Evolutionary conservation across 2,888 invertebrate genomes (phyloP), one percentile per base, ranked within the genome.

Genomic region (Leptinotarsa juncta): DNA sequence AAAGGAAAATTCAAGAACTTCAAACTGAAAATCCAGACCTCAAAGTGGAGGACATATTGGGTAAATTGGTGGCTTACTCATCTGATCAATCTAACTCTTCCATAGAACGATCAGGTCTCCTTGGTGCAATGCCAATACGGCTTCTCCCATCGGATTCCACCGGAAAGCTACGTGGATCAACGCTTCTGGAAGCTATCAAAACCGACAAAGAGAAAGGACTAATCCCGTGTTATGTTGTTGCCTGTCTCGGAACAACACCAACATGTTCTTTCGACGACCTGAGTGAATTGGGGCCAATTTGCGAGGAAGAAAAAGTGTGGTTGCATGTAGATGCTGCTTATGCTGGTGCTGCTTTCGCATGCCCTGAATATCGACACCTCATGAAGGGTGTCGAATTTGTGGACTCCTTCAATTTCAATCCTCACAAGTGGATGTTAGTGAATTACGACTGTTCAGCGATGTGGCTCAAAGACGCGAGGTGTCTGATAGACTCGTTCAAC

Each of bases 311-410:
- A 80, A 89, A 92, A 42, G 88, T 98, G 1, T 99, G 98, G 98
- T 89, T 98, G 18, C 99, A 99, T 86, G 93, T 98, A 1, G 99
- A 99, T 85, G 98, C 98, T 0, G 98, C 98, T 0, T 99, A 99
- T 86, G 98, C 98, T 2, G 96, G 98, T 0, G 92, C 95, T 10
- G 96, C 97, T 1, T 94, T 98, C 83, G 92, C 96, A 67, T 96
- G 98, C 83, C 97, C 97, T 0, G 99, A 99, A 88, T 96, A 94
- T 86, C 92, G 95, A 70, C 55, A 78, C 32, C 66, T 78, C 3
- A 82, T 82, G 80, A 90, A 90, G 70, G 96, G 96, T 0, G 87
- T 96, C 3, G 92, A 98, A 87, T 91, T 91, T 72, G 95, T 93
- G 0, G 95, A 97, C 85, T 98, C 98, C 0, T 94, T 98, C 83